These are phyloP conservation scores for Acipenser transmontanus DNA, from an alignment of 2,797 vertebrate species.

Conservation along the genomic window DNA sequence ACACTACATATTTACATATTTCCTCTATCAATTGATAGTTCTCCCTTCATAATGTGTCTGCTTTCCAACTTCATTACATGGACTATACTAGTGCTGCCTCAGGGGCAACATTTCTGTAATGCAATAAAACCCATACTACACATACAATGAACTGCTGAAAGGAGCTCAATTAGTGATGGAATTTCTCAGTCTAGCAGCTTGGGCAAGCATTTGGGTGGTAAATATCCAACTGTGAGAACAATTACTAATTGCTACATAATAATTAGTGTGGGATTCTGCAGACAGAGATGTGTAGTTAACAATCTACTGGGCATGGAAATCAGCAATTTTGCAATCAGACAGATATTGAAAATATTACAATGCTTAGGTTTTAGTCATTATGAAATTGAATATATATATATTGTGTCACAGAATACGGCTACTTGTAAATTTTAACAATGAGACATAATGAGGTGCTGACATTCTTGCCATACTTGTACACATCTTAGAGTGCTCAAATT, in stretches of 20 bases:
- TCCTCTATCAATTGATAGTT: too few relatives aligned
- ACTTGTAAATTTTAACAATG: not conserved
- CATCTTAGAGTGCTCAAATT: too few relatives aligned
- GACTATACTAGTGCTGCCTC: slow-evolving; percentile 11
- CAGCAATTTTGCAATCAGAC: slow-evolving; percentile 10
- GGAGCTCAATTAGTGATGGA: slow-evolving; percentile 47
- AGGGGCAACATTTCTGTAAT: slow-evolving; percentile 40
- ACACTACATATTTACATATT: too few relatives aligned
- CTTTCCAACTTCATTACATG: too few relatives aligned
- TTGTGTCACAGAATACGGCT: not conserved
- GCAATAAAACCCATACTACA: slow-evolving; percentile 39
- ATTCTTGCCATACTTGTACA: slow-evolving; percentile 9
- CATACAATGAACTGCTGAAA: slow-evolving; percentile 35
- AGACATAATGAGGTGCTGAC: slow-evolving; percentile 41
- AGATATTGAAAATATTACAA: slow-evolving; percentile 8
- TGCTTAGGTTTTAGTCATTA: slow-evolving; percentile 4
- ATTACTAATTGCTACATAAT: slow-evolving; percentile 50
- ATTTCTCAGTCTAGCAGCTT: slow-evolving; percentile 28
- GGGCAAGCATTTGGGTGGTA: slow-evolving; percentile 43
- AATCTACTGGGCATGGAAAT: slow-evolving; percentile 14
- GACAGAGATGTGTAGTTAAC: slow-evolving; percentile 13
- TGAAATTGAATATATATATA: not conserved
- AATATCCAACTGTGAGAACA: slow-evolving; percentile 46
- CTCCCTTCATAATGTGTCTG: too few relatives aligned
- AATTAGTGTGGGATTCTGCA: slow-evolving; percentile 47